phyloP scores from a whole-genome alignment of 1,140 invertebrate species.

The Tenebrio molitor region DNA sequence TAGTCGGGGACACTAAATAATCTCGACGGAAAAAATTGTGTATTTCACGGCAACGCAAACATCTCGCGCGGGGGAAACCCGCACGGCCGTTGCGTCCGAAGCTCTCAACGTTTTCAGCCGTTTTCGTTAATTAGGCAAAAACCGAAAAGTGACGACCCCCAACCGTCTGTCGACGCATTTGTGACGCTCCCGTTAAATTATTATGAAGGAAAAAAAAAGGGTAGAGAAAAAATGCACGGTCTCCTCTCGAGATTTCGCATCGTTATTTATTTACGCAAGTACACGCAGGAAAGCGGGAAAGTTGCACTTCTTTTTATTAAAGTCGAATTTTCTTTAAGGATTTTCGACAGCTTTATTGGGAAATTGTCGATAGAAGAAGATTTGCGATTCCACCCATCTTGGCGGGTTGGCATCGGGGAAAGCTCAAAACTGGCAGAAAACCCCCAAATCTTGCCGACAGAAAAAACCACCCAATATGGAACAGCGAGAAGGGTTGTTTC shows the following conservation, averaged over 20 bases:
- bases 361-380: too few relatives aligned
- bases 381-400: too few relatives aligned
- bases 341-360: slow-evolving; percentile 13
- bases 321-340: not conserved
- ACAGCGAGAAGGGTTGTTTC: too few relatives aligned
- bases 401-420: too few relatives aligned
- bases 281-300: not conserved
- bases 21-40: slow-evolving; percentile 12
- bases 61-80: not conserved
- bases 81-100: not conserved
- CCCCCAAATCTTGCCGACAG: too few relatives aligned
- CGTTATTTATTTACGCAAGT: slow-evolving; percentile 9
- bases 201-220: slow-evolving; percentile 7
- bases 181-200: not conserved
- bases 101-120: not conserved
- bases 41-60: slow-evolving; percentile 20
- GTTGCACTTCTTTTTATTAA: slow-evolving; percentile 2
- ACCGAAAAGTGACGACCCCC: not conserved
- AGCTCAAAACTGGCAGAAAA: too few relatives aligned
- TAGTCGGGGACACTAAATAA: slow-evolving; percentile 14
- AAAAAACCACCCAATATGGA: too few relatives aligned
- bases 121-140: not conserved
- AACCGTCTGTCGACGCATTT: not conserved
- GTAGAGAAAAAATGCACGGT: not conserved
- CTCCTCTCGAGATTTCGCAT: slow-evolving; percentile 10